Evolutionary conservation across 1,140 invertebrate species (phyloP).

Genomic region (Formica selysi): DNA sequence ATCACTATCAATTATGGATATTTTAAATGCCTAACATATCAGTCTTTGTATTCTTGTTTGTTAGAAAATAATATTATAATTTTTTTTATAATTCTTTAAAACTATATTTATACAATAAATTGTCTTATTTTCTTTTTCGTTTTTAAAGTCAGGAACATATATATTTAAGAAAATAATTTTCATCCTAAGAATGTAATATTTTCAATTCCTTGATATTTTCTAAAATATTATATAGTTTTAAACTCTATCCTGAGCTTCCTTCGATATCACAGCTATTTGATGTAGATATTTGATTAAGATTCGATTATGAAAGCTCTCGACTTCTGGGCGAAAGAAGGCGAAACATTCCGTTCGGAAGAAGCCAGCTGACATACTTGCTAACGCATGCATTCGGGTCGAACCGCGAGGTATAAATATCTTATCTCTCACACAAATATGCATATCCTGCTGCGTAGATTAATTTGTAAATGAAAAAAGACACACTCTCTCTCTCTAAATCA

Average conservation of each 20-base stretch:
- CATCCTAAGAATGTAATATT: background rate
- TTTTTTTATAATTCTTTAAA: background rate
- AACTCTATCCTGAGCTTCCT: background rate
- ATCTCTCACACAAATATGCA: slow-evolving; percentile 3
- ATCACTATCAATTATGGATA: background rate
- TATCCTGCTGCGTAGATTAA: slow-evolving; percentile 34
- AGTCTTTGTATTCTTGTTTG: background rate
- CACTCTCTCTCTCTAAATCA: background rate
- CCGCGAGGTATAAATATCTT: slow-evolving; percentile 54
- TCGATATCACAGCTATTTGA: background rate
- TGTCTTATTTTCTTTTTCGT: background rate
- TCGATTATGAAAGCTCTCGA: slow-evolving; percentile 15
- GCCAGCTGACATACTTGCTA: slow-evolving; percentile 49
- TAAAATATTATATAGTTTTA: background rate
- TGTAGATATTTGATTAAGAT: background rate
- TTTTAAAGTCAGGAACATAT: background rate
- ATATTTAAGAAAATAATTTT: slow-evolving; percentile 2
- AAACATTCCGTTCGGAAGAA: slow-evolving; percentile 36
- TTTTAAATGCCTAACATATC: background rate
- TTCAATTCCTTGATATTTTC: background rate
- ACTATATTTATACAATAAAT: background rate
- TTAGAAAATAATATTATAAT: background rate
- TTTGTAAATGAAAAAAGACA: background rate
- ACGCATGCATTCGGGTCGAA: slow-evolving; percentile 54
- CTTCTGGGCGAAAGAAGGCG: slow-evolving; percentile 33